These are phyloP conservation scores for Neocrepidodera transversa DNA, from an alignment of 2,888 invertebrate species.

Conservation along the genomic window DNA sequence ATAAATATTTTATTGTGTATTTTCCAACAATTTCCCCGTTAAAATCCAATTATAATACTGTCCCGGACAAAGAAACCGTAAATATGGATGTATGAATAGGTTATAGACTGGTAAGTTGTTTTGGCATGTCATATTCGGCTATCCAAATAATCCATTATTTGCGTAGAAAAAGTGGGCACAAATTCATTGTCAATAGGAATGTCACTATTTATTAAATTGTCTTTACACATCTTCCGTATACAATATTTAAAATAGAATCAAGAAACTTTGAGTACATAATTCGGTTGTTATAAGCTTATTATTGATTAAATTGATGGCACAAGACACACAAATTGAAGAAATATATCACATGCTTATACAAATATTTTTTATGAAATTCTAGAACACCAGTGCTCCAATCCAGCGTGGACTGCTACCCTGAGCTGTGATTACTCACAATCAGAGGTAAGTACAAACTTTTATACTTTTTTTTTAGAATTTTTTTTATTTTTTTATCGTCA, in stretches of 20 bases:
- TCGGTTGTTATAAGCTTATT: conserved; percentile 32
- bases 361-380: conserved; percentile 41
- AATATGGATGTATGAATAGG: conserved; percentile 49
- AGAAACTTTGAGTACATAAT: conserved; percentile 6
- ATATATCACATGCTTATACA: conserved; percentile 31
- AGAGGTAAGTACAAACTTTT: conserved; percentile 44
- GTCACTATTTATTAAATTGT: conserved; percentile 38
- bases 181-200: conserved; percentile 48
- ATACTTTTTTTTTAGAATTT: no score
- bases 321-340: conserved; percentile 33
- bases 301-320: conserved; percentile 40
- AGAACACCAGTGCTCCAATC: conserved; percentile 46
- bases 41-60: conserved; percentile 35
- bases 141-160: conserved; percentile 39
- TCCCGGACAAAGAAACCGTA: conserved; percentile 30
- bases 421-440: conserved; percentile 46
- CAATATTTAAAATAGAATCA: conserved; percentile 17
- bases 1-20: conserved; percentile 42
- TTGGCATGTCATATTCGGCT: conserved; percentile 39
- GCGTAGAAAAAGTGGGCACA: conserved; percentile 42
- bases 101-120: conserved; percentile 28
- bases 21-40: conserved; percentile 29
- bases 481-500: no score
- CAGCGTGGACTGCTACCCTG: conserved; percentile 46
- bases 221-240: conserved; percentile 22